Conservation (phyloP, 1,140 invertebrate genomes). For the Drosophila santomea region DNA sequence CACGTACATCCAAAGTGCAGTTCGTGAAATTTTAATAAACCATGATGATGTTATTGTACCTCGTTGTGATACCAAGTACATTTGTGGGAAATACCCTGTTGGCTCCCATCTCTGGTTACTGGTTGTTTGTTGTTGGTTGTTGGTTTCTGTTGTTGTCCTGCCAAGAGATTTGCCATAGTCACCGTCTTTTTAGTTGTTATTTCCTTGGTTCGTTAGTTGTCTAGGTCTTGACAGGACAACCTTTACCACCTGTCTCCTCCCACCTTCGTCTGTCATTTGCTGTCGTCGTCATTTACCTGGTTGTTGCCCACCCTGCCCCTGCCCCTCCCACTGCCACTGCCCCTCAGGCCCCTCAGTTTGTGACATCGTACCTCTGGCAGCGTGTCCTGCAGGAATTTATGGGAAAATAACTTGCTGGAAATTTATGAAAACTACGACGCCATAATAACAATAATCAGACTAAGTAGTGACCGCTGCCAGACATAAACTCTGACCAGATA, state of each 20-base stretch:
- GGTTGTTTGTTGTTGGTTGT: constrained; percentile 13
- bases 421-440: constrained; percentile 82
- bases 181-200: constrained; percentile 63
- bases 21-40: too few species aligned
- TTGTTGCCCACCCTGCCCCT: not conserved
- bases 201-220: constrained; percentile 64
- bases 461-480: constrained; percentile 82
- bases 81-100: not conserved
- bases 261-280: constrained; percentile 36
- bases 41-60: too few species aligned
- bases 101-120: constrained; percentile 3
- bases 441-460: constrained; percentile 83
- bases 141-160: constrained; percentile 48
- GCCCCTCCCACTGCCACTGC: not conserved
- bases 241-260: constrained; percentile 2
- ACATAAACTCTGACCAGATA: constrained; percentile 79
- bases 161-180: constrained; percentile 64
- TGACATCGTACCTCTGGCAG: constrained; percentile 6
- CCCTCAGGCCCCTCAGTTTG: not conserved
- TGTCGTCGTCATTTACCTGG: constrained; percentile 36
- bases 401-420: constrained; percentile 80
- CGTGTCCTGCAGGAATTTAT: constrained; percentile 66
- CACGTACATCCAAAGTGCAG: too few species aligned
- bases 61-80: too few species aligned
- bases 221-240: constrained; percentile 69